Evolutionary conservation across 1,140 invertebrate genomes (phyloP).

Genomic region (Temnothorax longispinosus): DNA sequence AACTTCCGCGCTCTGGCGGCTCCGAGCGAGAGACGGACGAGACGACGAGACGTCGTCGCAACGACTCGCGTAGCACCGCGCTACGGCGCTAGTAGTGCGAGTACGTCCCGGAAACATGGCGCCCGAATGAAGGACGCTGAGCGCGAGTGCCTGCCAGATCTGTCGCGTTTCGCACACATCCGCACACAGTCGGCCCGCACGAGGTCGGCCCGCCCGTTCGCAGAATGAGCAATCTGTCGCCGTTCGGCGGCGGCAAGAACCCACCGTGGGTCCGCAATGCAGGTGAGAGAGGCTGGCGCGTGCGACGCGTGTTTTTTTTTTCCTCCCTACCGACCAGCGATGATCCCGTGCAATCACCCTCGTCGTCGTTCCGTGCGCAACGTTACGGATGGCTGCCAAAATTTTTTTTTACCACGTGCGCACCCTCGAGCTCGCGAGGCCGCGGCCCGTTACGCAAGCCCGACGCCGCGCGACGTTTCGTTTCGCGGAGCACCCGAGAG

Average conservation of each 20-base stretch:
- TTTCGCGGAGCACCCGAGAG: not conserved
- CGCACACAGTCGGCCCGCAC: not conserved
- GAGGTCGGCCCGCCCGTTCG: not conserved
- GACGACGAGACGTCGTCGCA: not conserved
- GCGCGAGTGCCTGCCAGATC: slow-evolving; percentile 51
- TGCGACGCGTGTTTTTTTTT: not conserved
- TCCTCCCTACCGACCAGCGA: slow-evolving; percentile 6
- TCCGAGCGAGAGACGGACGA: too few species aligned
- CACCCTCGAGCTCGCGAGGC: not conserved
- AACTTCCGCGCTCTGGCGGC: too few species aligned
- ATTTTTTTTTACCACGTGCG: slow-evolving; percentile 12
- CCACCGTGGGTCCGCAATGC: slow-evolving; percentile 87
- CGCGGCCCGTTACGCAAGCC: not conserved
- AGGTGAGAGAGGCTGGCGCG: slow-evolving; percentile 75
- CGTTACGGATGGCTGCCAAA: slow-evolving; percentile 65
- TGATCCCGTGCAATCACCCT: not conserved
- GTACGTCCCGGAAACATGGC: slow-evolving; percentile 79
- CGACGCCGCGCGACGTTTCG: not conserved
- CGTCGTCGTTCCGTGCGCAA: slow-evolving; percentile 65
- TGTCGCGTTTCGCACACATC: slow-evolving; percentile 38
- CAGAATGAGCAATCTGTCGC: slow-evolving; percentile 86
- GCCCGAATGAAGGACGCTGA: slow-evolving; percentile 81
- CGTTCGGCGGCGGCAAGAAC: slow-evolving; percentile 87
- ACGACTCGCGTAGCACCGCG: not conserved
- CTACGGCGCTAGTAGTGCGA: not conserved